Evolutionary conservation across 2,888 invertebrate species (phyloP), one percentile per base, ranked within the genome.

Genomic region (Dexiosoma caninum): DNA sequence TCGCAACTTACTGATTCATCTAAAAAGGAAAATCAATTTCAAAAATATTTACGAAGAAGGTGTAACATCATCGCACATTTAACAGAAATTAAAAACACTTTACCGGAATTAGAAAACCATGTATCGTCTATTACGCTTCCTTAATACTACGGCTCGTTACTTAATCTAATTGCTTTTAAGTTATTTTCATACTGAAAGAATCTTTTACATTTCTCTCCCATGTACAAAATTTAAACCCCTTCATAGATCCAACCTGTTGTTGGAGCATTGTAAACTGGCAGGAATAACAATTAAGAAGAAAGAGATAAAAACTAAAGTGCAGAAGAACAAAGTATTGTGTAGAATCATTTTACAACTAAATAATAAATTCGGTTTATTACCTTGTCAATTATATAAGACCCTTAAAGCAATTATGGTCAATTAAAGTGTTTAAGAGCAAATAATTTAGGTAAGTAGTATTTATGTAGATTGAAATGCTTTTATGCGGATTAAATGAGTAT

Each of bases 321-420:
- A 16, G 5, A 40, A 19, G 14, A 19, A 19, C 2, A 51, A 21
- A 19, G 16, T 21, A 14, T 55, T 14, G 44, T 55, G 10, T 14
- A 46, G 32, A 60, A 42, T 35, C 44, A 67, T 32, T 67, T 53
- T 62, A 55, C 69, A 76, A 46, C 35, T 69, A 27, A 53, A 37
- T 69, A 55, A 62, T 69, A 62, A 69, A 62, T 76, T 59, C 51
- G 59, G 12, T 75, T 70, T 59, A 79, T 79, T 75, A 75, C 64
- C 69, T 70, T 79, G 70, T 74, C 70, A 79, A 79, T 75, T 75
- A 70, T 59, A 66, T 70, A 57, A 64, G 64, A 80, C 66, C 70
- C 66, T 75, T 80, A 44, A 80, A 71, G 53, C 79, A 75, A 80
- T 80, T 80, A 75, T 71, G 75, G 75, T 53, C 66, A 75, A 80